phyloP scores from a whole-genome alignment of 2,888 invertebrate genomes.

The Cephalotes varians region DNA sequence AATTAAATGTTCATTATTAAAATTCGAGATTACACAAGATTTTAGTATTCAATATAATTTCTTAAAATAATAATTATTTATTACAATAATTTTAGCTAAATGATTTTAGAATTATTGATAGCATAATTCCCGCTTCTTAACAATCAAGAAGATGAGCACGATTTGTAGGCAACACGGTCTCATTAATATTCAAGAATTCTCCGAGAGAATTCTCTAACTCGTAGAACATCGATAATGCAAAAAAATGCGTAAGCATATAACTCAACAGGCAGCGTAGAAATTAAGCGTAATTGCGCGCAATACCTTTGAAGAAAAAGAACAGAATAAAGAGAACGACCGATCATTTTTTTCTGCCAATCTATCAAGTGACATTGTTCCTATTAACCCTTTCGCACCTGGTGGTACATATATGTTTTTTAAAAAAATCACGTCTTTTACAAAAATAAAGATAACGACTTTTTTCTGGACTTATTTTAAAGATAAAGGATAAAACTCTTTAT shows the following conservation, averaged over 20 bases:
- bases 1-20: background rate
- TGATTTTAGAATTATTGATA: background rate
- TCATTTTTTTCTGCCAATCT: background rate
- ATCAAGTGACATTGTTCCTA: background rate
- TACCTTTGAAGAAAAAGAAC: background rate
- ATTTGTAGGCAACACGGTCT: background rate
- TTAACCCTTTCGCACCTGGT: no score
- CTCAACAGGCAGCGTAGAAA: background rate
- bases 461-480: no score
- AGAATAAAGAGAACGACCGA: background rate
- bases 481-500: no score
- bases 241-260: background rate
- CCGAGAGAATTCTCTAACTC: constrained; percentile 6
- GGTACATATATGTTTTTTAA: no score
- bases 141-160: background rate
- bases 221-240: background rate
- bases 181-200: background rate
- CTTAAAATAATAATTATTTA: no score
- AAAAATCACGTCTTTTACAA: no score
- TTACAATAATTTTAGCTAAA: background rate
- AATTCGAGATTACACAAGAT: background rate
- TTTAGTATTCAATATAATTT: background rate
- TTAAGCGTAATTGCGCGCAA: background rate
- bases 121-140: background rate
- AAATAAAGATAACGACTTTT: no score